Conservation (phyloP, 2,888 invertebrate species). For the Acheta domesticus region DNA sequence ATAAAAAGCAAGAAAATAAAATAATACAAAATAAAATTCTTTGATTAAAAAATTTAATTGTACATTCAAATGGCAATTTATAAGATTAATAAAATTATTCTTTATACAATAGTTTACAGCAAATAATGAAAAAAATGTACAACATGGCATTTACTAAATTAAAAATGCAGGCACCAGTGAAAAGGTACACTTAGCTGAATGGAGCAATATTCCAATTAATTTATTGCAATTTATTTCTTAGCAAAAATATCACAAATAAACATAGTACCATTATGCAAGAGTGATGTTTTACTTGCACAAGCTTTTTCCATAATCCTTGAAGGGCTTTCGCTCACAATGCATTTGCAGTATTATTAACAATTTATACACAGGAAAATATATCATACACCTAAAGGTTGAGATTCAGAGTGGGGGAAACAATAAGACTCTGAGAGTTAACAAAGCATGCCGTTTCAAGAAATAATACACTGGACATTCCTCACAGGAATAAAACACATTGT, state of each 20-base stretch:
- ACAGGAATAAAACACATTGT: not conserved
- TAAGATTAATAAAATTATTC: not conserved
- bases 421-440: too few species aligned
- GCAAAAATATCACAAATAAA: conserved; percentile 30
- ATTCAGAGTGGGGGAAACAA: not conserved
- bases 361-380: not conserved
- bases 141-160: conserved; percentile 10
- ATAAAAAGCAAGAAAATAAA: conserved; percentile 4
- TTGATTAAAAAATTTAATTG: conserved; percentile 10
- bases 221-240: conserved; percentile 24
- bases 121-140: not conserved
- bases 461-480: not conserved
- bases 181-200: conserved; percentile 18
- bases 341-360: not conserved
- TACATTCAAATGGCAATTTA: not conserved
- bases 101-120: conserved; percentile 11
- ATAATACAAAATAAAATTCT: conserved; percentile 3
- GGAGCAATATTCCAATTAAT: conserved; percentile 26
- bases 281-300: conserved; percentile 10
- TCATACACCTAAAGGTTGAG: not conserved
- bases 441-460: too few species aligned
- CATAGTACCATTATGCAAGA: conserved; percentile 18
- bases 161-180: conserved; percentile 18
- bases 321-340: conserved; percentile 1
- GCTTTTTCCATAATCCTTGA: not conserved